Evolutionary conservation across 2,888 invertebrate genomes (phyloP).

Genomic region (Stramonita haemastoma): DNA sequence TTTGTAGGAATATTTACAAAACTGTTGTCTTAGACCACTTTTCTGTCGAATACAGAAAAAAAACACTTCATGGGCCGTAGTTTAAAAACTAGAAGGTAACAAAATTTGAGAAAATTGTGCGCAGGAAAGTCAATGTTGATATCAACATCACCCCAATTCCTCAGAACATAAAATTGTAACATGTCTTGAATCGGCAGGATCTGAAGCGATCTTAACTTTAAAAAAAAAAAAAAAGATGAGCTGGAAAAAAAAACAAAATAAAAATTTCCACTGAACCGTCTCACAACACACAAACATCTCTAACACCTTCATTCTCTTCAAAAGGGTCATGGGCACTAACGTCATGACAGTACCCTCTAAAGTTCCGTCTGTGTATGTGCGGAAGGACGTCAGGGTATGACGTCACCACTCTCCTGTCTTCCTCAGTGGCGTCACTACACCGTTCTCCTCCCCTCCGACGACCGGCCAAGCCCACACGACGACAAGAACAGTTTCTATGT

Average conservation of each 20-base stretch:
- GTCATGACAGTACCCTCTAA: slow-evolving; percentile 19
- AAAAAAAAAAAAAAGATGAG: neutral
- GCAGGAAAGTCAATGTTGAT: no score
- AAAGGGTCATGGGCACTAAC: neutral
- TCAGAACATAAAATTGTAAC: neutral
- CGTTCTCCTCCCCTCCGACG: neutral
- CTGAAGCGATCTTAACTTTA: neutral
- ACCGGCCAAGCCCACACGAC: slow-evolving; percentile 36
- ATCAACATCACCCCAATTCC: neutral
- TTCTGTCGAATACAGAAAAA: no score
- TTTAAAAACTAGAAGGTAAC: no score
- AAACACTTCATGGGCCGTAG: no score
- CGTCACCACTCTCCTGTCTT: slow-evolving; percentile 32
- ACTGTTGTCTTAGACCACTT: no score
- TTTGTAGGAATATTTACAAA: no score
- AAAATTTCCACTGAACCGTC: neutral
- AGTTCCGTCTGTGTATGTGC: neutral
- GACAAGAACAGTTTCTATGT: slow-evolving; percentile 52
- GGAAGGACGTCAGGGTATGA: slow-evolving; percentile 43
- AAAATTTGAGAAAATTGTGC: no score
- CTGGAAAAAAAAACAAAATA: neutral
- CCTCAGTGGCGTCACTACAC: neutral
- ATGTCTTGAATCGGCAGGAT: neutral
- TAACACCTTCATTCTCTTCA: neutral
- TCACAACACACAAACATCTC: slow-evolving; percentile 25